These are phyloP conservation scores for Lasioglossum figueresi DNA, from an alignment of 2,888 invertebrate genomes.

Conservation along the genomic window DNA sequence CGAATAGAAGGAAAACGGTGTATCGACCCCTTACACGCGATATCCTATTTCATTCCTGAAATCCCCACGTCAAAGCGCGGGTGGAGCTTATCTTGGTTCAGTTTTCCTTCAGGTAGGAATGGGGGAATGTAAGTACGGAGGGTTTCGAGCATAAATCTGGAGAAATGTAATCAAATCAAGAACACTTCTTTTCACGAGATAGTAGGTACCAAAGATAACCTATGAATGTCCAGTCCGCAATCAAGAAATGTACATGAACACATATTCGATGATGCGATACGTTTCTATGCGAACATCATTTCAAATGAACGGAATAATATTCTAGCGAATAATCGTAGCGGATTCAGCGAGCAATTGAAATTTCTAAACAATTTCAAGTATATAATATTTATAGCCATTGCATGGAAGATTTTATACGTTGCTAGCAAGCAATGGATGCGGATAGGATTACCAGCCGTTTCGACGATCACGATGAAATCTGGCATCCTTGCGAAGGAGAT, in stretches of 20 bases:
- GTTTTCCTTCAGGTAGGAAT: conserved; percentile 21
- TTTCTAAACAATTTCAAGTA: not conserved
- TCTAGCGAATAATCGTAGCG: too few species aligned
- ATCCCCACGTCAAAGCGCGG: conserved; percentile 28
- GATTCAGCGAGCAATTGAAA: not conserved
- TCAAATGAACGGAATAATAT: too few species aligned
- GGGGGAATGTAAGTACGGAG: not conserved
- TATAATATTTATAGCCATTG: not conserved
- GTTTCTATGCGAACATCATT: not conserved
- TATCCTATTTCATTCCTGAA: conserved; percentile 48
- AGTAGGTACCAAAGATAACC: not conserved
- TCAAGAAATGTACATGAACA: not conserved
- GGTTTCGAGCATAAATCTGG: not conserved
- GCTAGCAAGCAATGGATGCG: conserved; percentile 8
- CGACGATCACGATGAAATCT: conserved; percentile 37
- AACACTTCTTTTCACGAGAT: not conserved
- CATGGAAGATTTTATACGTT: not conserved
- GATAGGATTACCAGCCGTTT: conserved; percentile 26
- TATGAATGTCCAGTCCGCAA: too few species aligned
- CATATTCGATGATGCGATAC: not conserved
- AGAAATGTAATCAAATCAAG: not conserved
- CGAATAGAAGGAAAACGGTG: conserved; percentile 19
- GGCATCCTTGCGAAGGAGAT: conserved; percentile 37
- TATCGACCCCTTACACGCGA: conserved; percentile 45
- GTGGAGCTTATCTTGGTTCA: conserved; percentile 49